Percentiles rank a stretch among this genome's conserved stretches.
These are phyloP conservation scores for Ammospiza nelsoni DNA, from an alignment of 2,113 vertebrate species.

Conservation along the genomic window DNA sequence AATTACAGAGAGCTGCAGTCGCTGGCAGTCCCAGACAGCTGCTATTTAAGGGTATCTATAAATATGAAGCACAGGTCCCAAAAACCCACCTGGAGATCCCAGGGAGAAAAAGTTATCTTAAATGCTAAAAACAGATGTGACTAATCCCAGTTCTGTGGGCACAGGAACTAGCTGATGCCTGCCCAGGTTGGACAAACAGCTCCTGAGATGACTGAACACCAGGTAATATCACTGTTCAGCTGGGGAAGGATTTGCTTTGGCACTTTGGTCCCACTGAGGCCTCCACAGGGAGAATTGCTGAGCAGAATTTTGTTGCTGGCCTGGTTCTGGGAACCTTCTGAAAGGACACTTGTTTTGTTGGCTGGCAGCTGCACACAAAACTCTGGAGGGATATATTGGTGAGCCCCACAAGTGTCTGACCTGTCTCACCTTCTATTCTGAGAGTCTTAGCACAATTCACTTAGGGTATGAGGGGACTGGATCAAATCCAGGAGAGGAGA, in stretches of 20 bases:
- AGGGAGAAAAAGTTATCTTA: background rate
- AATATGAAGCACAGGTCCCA: background rate
- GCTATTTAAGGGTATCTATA: background rate
- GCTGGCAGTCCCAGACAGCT: background rate
- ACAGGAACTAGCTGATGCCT: background rate
- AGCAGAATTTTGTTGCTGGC: background rate
- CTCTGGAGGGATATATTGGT: background rate
- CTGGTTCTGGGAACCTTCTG: background rate
- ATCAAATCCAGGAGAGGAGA: background rate
- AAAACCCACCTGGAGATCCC: background rate
- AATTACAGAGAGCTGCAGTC: background rate
- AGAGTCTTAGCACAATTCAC: background rate
- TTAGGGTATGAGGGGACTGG: background rate
- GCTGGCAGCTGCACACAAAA: background rate
- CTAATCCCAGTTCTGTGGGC: background rate
- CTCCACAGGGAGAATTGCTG: background rate
- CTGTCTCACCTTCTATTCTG: background rate
- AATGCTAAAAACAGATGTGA: background rate
- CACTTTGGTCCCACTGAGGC: background rate
- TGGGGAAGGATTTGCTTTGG: background rate
- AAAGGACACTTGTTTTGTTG: background rate
- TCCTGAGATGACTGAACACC: background rate
- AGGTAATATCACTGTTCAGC: background rate
- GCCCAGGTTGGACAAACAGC: background rate
- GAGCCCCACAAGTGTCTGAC: background rate